These are phyloP conservation scores for Cinclus mexicanus DNA, from an alignment of 2,113 vertebrate species.

Conservation along the genomic window DNA sequence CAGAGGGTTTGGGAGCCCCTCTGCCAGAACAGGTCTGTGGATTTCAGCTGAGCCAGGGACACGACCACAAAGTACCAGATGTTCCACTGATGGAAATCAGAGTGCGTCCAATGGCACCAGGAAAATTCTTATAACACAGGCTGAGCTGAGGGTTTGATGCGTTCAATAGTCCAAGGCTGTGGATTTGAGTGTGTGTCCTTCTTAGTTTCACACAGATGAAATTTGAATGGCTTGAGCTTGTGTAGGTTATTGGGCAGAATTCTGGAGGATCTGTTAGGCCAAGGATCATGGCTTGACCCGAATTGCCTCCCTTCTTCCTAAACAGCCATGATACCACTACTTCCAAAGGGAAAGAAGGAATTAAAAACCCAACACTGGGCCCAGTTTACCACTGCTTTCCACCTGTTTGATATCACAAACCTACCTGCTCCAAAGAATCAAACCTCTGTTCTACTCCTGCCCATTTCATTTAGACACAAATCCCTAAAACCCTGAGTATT, in stretches of 20 bases:
- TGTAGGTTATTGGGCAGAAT: not conserved
- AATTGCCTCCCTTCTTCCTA: not conserved
- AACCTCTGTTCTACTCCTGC: not conserved
- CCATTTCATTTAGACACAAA: not conserved
- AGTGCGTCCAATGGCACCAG: not conserved
- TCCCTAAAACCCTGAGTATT: not conserved
- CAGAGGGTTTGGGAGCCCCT: not conserved
- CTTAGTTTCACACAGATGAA: not conserved
- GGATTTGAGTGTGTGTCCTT: accelerated
- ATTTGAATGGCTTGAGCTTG: not conserved
- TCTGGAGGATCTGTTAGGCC: not conserved
- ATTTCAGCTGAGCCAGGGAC: not conserved
- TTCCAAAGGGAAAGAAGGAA: not conserved
- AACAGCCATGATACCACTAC: not conserved
- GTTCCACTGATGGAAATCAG: not conserved
- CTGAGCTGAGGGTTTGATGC: not conserved
- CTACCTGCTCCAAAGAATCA: not conserved
- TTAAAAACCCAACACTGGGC: not conserved
- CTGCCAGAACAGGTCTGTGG: not conserved
- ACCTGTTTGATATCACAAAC: not conserved
- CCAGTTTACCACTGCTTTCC: not conserved
- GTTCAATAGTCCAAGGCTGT: accelerated
- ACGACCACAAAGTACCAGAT: not conserved
- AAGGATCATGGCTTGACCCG: not conserved
- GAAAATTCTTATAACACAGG: accelerated